Evolutionary conservation across 2,888 invertebrate genomes (phyloP), one percentile per base, ranked within the genome.

Genomic region (Thecocarcelia acutangulata): DNA sequence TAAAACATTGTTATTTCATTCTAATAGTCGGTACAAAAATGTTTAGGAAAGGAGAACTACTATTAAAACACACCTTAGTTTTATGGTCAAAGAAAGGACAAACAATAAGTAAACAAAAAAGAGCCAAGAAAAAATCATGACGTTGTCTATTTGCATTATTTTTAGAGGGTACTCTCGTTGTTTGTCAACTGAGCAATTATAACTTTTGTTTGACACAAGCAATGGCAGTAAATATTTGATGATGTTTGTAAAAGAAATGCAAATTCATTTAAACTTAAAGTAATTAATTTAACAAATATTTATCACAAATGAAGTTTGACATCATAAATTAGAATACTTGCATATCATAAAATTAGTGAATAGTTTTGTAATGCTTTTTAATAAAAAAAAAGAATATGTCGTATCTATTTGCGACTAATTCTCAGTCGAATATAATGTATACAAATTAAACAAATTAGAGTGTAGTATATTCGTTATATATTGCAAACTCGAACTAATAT

Each of bases 51-150:
- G 40, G 50, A 11, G 13, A 28, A 19, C 24, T 44, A 37, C 15
- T 21, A 44, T 50, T 44, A 61, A 24, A 58, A 64, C 64, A 78
- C 72, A 66, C 72, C 77, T 70, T 64, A 64, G 37, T 69, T 61
- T 46, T 15, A 13, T 52, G 37, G 12, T 50, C 19, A 44, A 68
- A 58, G 12, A 12, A 58, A 58, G 54, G 58, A 56, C 66, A 33
- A 33, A 33, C 8, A 33, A 33, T 33, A 33, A 6, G 33, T 8
- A 33, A 9, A 9, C 8, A 13, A 48, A 58, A 8, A 17, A 40
- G 8, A 8, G 1, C 4, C 8, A 33, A 8, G 8, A 33, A 46
- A 61, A 54, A 61, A 37, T 52, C 68, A 46, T 54, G 52, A 68
- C 17, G 37, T 21, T 59, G 44, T 68, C 52, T 68, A 9, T 33